Evolutionary conservation across 2,113 vertebrate species (phyloP), one percentile per base, ranked within the genome.

Genomic region (Hipposideros armiger): DNA sequence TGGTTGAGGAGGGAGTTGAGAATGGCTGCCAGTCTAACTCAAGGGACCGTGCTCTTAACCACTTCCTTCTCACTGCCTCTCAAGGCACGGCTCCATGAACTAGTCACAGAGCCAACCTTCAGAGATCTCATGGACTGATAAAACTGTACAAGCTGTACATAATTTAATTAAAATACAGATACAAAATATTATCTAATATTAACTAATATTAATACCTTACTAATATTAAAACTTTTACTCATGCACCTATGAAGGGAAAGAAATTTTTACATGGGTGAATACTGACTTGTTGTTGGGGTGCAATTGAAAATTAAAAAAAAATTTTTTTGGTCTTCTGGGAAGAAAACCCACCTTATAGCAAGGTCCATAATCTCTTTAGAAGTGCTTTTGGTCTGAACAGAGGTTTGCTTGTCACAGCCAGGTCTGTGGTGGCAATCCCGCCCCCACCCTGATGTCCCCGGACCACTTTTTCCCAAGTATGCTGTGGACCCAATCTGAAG

Each of bases 81-180:
- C 52, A n/a, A 32, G 52, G 16, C 19, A 0, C 30, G 8, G 0
- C 80, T 90, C n/a, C 36, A 0, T 3, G 11, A 67, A 28, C 42
- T 11, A 36, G 2, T 85, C 67, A 70, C 4, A 89, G 56, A 52
- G 8, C 4, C n/a, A 91, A 1, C 7, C 42, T 86, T 91, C 36
- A 66, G 1, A 77, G 22, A 26, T 22, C 47, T n/a, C 24, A 5
- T 7, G 30, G 22, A 17, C 26, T 47, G 15, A 16, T 90, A 36
- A 17, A 94, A 26, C 26, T 58, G 11, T 54, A 7, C 52, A 74
- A 73, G 32, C 81, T 87, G 10, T 16, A 62, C 17, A 28, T 50
- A 6, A 88, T 36, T 85, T 84, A 78, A 50, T 78, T 92, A 92
- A 74, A 73, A n/a, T 89, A 32, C 7, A 16, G 56, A 74, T 40